phyloP scores from a whole-genome alignment of 2,888 invertebrate species.

The Coleophora flavipennella region DNA sequence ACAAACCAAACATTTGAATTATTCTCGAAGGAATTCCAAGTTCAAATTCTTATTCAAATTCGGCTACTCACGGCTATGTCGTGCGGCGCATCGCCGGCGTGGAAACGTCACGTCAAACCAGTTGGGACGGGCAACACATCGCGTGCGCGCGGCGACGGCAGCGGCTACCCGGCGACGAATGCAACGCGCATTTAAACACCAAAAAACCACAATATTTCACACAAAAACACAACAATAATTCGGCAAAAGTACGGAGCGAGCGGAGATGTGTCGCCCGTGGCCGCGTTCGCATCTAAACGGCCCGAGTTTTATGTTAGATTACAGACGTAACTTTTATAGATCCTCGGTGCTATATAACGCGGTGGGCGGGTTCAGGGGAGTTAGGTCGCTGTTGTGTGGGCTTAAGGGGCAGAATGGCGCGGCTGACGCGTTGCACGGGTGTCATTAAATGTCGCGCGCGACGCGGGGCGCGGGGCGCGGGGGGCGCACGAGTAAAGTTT shows the following conservation, averaged over 20 bases:
- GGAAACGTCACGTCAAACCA: constrained; percentile 46
- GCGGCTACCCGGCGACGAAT: constrained; percentile 42
- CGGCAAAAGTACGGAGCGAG: constrained; percentile 71
- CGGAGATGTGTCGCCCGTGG: constrained; percentile 71
- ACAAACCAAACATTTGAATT: no score
- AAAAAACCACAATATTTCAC: constrained; percentile 58
- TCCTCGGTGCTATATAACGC: constrained; percentile 74
- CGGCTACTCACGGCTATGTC: constrained; percentile 51
- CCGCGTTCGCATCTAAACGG: constrained; percentile 74
- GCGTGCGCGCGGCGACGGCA: constrained; percentile 39
- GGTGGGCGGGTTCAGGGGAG: constrained; percentile 59
- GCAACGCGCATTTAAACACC: constrained; percentile 46
- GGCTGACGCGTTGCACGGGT: constrained; percentile 59
- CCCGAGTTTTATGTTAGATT: constrained; percentile 74
- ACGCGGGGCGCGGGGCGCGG: constrained; percentile 62
- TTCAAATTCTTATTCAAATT: constrained; percentile 40
- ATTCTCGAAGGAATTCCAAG: constrained; percentile 18
- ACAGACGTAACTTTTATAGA: constrained; percentile 74
- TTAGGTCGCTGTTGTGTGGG: constrained; percentile 29
- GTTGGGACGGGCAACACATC: constrained; percentile 25
- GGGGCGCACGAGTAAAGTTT: constrained; percentile 72
- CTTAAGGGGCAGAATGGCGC: constrained; percentile 51
- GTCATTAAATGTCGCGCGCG: constrained; percentile 73
- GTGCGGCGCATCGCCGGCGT: constrained; percentile 17
- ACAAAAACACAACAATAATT: constrained; percentile 63